phyloP scores from a whole-genome alignment of 2,797 vertebrate genomes.

The Eutrigla gurnardus region DNA sequence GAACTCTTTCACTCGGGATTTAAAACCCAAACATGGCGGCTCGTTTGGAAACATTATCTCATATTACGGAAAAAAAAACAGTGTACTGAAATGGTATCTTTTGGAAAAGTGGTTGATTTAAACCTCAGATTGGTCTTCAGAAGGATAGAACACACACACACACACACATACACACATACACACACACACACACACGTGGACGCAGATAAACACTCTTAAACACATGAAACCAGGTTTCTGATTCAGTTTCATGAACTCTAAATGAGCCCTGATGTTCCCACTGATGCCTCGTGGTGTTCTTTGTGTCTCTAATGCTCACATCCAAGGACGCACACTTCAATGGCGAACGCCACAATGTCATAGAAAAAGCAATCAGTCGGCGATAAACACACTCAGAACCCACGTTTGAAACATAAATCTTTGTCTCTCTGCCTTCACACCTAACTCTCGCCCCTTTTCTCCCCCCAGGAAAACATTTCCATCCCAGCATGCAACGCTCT shows the following conservation, averaged over 20 bases:
- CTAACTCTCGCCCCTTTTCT: conserved; percentile 55
- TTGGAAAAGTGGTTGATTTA: neutral
- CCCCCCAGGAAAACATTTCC: conserved; percentile 95
- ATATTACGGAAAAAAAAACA: neutral
- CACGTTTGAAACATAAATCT: conserved; percentile 9
- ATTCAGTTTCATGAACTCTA: conserved; percentile 22
- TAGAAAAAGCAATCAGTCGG: neutral
- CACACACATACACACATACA: too few species aligned
- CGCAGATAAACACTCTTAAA: conserved; percentile 9
- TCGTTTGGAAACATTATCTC: neutral
- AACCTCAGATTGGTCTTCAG: neutral
- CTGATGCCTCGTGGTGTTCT: conserved; percentile 31
- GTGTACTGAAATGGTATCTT: neutral
- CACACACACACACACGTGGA: neutral
- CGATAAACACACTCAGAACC: conserved; percentile 5
- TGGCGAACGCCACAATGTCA: too few species aligned
- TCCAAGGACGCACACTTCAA: conserved; percentile 16
- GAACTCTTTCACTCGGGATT: neutral
- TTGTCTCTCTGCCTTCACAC: conserved; percentile 9
- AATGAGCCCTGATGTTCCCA: conserved; percentile 41
- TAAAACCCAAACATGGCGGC: neutral
- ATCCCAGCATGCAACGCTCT: conserved; percentile 96
- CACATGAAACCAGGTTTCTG: conserved; percentile 17
- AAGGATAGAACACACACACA: neutral
- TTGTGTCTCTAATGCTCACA: conserved; percentile 35